A percentile compares a stretch with the other conserved stretches of the same genome.
Evolutionary conservation across 2,113 vertebrate genomes (phyloP).

Genomic region (Morone saxatilis): DNA sequence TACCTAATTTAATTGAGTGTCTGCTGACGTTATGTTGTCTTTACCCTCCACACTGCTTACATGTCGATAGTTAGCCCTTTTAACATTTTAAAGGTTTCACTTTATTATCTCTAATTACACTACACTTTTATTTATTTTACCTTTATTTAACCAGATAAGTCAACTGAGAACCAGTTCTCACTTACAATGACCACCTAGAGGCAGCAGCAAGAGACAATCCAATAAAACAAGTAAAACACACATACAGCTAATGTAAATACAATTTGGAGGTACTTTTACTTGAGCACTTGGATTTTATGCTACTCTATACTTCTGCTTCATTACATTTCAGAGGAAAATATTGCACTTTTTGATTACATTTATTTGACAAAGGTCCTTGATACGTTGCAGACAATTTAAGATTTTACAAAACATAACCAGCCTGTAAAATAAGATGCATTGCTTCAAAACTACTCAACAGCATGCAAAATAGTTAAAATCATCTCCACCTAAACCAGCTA

Average conservation of each 20-base stretch:
- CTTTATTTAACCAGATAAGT: too few relatives aligned
- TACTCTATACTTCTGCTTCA: neutral
- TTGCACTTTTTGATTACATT: neutral
- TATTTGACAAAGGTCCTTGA: neutral
- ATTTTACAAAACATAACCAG: too few relatives aligned
- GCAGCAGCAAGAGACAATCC: too few relatives aligned
- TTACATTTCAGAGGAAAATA: neutral
- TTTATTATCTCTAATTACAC: neutral
- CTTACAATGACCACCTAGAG: too few relatives aligned
- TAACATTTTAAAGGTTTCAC: neutral
- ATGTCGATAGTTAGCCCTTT: neutral
- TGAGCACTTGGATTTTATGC: neutral
- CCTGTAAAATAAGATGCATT: neutral
- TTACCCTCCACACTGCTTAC: neutral
- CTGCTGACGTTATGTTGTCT: neutral
- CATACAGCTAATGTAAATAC: neutral
- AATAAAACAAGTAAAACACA: too few relatives aligned
- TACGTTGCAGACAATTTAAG: too few relatives aligned
- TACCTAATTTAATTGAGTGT: neutral
- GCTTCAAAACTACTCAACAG: neutral
- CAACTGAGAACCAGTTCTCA: too few relatives aligned
- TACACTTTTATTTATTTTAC: too few relatives aligned
- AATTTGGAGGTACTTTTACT: neutral
- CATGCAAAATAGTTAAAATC: neutral
- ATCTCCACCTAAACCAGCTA: neutral